phyloP scores from a whole-genome alignment of 1,140 invertebrate genomes.

The Dreissena polymorpha region DNA sequence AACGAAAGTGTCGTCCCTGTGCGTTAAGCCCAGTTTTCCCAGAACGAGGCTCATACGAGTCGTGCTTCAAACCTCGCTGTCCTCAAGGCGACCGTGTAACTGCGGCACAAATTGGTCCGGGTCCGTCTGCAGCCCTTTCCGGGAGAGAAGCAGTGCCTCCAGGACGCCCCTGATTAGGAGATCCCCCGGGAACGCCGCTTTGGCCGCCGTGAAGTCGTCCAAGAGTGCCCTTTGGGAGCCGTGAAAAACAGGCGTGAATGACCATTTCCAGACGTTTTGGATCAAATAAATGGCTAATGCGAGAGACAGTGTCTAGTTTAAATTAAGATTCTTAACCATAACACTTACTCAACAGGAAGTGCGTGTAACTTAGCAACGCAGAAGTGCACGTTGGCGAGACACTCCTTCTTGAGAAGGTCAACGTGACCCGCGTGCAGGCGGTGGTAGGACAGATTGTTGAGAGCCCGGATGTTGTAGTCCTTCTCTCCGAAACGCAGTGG shows the following conservation, averaged over 20 bases:
- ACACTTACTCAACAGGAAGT: slow-evolving; percentile 52
- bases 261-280: no score
- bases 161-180: slow-evolving; percentile 11
- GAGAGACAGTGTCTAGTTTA: no score
- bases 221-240: slow-evolving; percentile 9
- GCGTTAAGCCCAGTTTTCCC: no score
- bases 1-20: no score
- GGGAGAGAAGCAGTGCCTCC: slow-evolving; percentile 37
- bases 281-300: no score
- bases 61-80: slow-evolving; percentile 6
- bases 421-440: slow-evolving; percentile 89
- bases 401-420: slow-evolving; percentile 93
- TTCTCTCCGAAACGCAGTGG: slow-evolving; percentile 58
- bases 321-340: neutral
- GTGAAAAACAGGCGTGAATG: no score
- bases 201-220: slow-evolving; percentile 22
- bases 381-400: slow-evolving; percentile 98
- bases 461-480: slow-evolving; percentile 87
- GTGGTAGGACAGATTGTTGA: slow-evolving; percentile 90
- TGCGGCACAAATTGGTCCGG: slow-evolving; percentile 42
- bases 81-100: slow-evolving; percentile 24
- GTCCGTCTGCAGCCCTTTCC: slow-evolving; percentile 35
- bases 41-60: no score
- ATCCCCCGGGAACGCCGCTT: slow-evolving; percentile 15
- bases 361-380: slow-evolving; percentile 91